Evolutionary conservation across 2,113 vertebrate species (phyloP).

Genomic region (Gobiocypris rarus): DNA sequence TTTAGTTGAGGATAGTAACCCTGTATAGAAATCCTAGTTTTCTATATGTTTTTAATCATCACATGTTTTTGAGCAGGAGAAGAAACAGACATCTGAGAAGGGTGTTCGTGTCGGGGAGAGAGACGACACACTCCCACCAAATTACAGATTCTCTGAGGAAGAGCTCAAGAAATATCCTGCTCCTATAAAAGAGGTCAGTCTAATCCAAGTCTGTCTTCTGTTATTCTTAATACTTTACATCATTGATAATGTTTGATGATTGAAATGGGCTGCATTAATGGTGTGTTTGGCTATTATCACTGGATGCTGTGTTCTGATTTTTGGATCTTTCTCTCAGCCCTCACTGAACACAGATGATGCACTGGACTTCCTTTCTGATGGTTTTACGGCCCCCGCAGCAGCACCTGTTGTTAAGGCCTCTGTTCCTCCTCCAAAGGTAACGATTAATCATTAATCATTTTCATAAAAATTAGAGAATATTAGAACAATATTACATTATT

Average conservation of each 20-base stretch:
- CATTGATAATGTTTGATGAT: not conserved
- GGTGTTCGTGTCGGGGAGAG: conserved; percentile 71
- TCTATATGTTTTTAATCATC: not conserved
- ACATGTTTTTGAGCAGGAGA: conserved; percentile 63
- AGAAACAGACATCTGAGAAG: conserved; percentile 59
- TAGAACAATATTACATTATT: no score
- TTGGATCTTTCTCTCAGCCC: conserved; percentile 60
- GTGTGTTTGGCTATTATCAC: not conserved
- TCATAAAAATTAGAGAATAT: not conserved
- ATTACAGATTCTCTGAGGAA: conserved; percentile 67
- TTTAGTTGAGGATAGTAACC: no score
- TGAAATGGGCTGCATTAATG: not conserved
- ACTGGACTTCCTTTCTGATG: conserved; percentile 73
- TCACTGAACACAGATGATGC: conserved; percentile 65
- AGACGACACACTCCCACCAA: conserved; percentile 67
- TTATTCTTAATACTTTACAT: not conserved
- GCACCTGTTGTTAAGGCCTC: conserved; percentile 65
- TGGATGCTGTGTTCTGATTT: conserved; percentile 1
- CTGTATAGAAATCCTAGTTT: not conserved
- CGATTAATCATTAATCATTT: not conserved
- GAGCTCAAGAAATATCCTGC: conserved; percentile 62
- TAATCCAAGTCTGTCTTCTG: no score
- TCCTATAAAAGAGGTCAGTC: conserved; percentile 69
- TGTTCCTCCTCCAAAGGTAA: conserved; percentile 51
- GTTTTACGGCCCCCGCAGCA: conserved; percentile 56